phyloP scores from a whole-genome alignment of 2,888 invertebrate genomes.

The Orthonevra nobilis region DNA sequence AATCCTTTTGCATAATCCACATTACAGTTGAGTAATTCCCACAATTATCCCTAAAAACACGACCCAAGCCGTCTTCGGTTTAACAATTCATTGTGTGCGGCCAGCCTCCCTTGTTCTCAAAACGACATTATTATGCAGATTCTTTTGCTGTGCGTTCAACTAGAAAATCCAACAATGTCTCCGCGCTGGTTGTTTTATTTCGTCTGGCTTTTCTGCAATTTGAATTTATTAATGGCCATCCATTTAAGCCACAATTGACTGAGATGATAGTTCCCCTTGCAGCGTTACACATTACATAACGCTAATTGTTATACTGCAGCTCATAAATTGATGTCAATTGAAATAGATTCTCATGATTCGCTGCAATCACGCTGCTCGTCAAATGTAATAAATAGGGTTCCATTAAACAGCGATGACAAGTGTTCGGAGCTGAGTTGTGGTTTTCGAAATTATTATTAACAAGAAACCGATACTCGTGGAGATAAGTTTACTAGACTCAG shows the following conservation, averaged over 20 bases:
- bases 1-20: too few species aligned
- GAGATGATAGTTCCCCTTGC: not conserved
- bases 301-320: conserved; percentile 3
- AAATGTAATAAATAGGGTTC: too few species aligned
- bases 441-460: too few species aligned
- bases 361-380: conserved; percentile 34
- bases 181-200: conserved; percentile 21
- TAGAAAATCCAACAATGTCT: conserved; percentile 45
- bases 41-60: conserved; percentile 18
- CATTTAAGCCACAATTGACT: not conserved
- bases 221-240: conserved; percentile 54
- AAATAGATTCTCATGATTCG: conserved; percentile 46
- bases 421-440: not conserved
- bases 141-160: conserved; percentile 34
- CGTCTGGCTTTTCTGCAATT: conserved; percentile 18
- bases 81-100: conserved; percentile 16
- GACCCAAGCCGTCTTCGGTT: not conserved
- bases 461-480: too few species aligned
- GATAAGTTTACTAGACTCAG: too few species aligned
- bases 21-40: conserved; percentile 27
- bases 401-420: conserved; percentile 2
- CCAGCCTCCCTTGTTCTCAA: too few species aligned
- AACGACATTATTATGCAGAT: conserved; percentile 45
- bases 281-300: conserved; percentile 9
- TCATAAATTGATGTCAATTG: conserved; percentile 50